Evolutionary conservation across 2,888 invertebrate genomes (phyloP), one percentile per base, ranked within the genome.

Genomic region (Unio pictorum): DNA sequence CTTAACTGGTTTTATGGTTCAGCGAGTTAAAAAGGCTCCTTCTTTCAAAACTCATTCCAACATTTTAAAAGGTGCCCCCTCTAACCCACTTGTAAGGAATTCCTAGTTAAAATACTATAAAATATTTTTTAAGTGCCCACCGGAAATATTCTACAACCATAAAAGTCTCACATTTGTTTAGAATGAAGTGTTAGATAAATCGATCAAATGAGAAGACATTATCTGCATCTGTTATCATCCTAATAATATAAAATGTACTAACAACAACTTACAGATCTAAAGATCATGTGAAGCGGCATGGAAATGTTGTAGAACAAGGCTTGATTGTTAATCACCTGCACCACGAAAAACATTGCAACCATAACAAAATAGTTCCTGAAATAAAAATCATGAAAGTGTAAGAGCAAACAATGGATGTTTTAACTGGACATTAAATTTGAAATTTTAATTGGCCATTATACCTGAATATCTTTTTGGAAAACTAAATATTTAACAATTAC

Each of bases 221-320:
- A 1, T 45, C 45, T 45, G 45, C 45, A 45, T 11, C 45, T 45
- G 15, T 45, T 11, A 15, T 45, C 45, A 45, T 34, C 8, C 6
- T 34, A 34, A 34, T 3, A 45, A 45, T 15, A 4, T 45, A 15
- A 45, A 45, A 0, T 11, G 11, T 45, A 45, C 45, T 66, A 34
- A 20, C 18, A 18, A 55, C 18, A 72, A 87, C 93, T 92, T 91
- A 95, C 95, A 69, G 98, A 95, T 92, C 98, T 93, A 90, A 99
- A 99, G 88, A 99, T 99, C 95, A 99, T 98, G 89, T 99, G 99
- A 62, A 99, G 91, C 0, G 99, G 98, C 94, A 99, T 98, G 0
- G 99, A 94, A 86, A 99, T 97, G 89, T 98, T 96, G 87, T 97
- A 99, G 89, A 95, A 94, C 86, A 99, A 95, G 0, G 98, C 98